Evolutionary conservation across 2,797 vertebrate genomes (phyloP), one percentile per base, ranked within the genome.

Genomic region (Gobionotothen gibberifrons): DNA sequence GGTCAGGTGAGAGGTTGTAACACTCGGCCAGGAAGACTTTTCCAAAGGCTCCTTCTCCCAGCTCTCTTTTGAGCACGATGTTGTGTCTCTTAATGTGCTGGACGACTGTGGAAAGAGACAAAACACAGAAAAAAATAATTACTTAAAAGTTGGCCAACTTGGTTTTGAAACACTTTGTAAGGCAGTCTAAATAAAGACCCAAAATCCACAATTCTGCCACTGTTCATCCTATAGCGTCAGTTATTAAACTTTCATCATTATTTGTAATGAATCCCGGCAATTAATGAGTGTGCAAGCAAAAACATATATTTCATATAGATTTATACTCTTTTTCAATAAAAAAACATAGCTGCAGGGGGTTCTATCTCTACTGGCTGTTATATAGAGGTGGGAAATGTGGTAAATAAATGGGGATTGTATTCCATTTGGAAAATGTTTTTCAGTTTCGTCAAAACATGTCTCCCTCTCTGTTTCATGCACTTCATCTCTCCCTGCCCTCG

Each of bases 61-160:
- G 94, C 87, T 99, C 98, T 82, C 97, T 94, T 93, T 98, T 99
- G 85, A 99, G 94, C 78, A 99, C 97, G 0, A 99, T 99, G 93
- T 98, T 98, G 87, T 99, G 97, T 65, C 98, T 95, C 89, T 99
- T 99, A 78, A 99, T 99, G 76, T 99, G 97, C 84, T 98, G 98
- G 84, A 99, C 98, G 84, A 99, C 98, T 99, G 93, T 72, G 85
- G 89, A 58, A 12, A 47, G 48, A 68, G 13, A 22, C 47, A 17
- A 72, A 29, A 78, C 12, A 64, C 11, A 68, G 10, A 32, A 61
- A 10, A 32, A 4, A 17, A 59, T n/a, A 17, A 63, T 7, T 47
- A 11, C 16, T 12, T 73, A 32, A 26, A 64, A 16, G 9, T 15
- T 13, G 8, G 9, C 7, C 16, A 12, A 49, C 14, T 15, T 32